Evolutionary conservation across 2,797 vertebrate genomes (phyloP).

Genomic region (Acipenser transmontanus): DNA sequence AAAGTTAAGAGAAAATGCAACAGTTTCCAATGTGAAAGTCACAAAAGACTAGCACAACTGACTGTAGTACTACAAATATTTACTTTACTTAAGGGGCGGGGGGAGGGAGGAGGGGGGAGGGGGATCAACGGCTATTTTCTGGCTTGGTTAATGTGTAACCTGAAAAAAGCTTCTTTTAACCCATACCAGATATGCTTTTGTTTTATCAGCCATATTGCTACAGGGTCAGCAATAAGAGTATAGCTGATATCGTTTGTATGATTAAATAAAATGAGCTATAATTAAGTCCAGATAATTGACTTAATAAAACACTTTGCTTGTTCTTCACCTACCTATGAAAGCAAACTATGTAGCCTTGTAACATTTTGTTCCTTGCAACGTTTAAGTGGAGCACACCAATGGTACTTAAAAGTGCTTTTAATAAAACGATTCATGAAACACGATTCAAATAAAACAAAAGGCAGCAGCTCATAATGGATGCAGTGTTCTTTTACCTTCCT

Average conservation of each 20-base stretch:
- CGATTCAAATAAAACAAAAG: too few relatives aligned
- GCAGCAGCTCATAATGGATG: background rate
- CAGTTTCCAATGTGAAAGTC: background rate
- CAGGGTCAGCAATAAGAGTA: slow-evolving; percentile 36
- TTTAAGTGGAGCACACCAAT: slow-evolving; percentile 16
- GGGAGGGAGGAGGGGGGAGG: slow-evolving; percentile 7
- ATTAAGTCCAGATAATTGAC: slow-evolving; percentile 34
- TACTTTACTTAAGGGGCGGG: slow-evolving; percentile 20
- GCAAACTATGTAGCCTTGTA: slow-evolving; percentile 39
- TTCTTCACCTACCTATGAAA: slow-evolving; percentile 48
- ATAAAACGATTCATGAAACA: too few relatives aligned
- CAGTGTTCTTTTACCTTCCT: slow-evolving; percentile 1
- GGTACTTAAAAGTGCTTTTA: too few relatives aligned
- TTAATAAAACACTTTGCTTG: slow-evolving; percentile 34
- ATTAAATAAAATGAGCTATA: slow-evolving; percentile 45
- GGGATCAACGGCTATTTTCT: slow-evolving; percentile 33
- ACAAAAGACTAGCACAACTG: background rate
- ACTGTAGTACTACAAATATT: slow-evolving; percentile 20
- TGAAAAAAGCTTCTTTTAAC: slow-evolving; percentile 40
- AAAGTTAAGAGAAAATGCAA: too few relatives aligned
- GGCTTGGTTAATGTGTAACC: slow-evolving; percentile 45
- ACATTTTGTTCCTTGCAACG: slow-evolving; percentile 32
- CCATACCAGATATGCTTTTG: slow-evolving; percentile 27
- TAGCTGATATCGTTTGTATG: slow-evolving; percentile 40
- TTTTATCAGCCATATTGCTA: slow-evolving; percentile 37